Evolutionary conservation across 2,888 invertebrate species (phyloP).

Genomic region (Xiphydria camelus): DNA sequence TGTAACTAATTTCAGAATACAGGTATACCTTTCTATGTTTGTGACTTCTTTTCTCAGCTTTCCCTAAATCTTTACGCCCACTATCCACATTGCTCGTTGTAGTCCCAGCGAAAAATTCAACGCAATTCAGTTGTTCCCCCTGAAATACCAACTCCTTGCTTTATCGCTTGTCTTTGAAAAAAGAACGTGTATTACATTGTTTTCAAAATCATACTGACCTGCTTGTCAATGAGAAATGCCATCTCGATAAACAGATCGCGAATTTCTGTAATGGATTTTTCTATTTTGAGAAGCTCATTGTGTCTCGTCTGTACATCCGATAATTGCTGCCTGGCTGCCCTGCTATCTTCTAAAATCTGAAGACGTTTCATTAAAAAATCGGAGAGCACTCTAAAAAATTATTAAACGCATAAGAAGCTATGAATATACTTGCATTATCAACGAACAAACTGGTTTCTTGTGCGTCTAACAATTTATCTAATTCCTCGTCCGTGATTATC

Average conservation of each 20-base stretch:
- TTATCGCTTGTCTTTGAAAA: not conserved
- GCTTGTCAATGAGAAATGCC: constrained; percentile 77
- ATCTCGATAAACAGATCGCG: constrained; percentile 83
- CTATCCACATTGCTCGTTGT: constrained; percentile 65
- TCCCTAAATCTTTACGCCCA: constrained; percentile 62
- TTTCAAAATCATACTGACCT: constrained; percentile 59
- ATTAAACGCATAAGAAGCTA: not conserved
- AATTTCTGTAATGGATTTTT: constrained; percentile 77
- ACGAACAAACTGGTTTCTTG: constrained; percentile 59
- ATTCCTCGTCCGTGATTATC: constrained; percentile 52
- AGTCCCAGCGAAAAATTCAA: constrained; percentile 69
- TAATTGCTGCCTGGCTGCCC: constrained; percentile 73
- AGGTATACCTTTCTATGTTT: constrained; percentile 61
- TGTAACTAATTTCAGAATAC: too few relatives aligned
- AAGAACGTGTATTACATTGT: constrained; percentile 6
- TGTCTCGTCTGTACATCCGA: constrained; percentile 82
- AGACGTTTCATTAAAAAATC: constrained; percentile 23
- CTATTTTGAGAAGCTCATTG: constrained; percentile 79
- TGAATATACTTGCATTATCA: constrained; percentile 58
- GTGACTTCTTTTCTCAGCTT: constrained; percentile 60
- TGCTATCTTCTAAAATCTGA: constrained; percentile 79
- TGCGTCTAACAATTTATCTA: constrained; percentile 54
- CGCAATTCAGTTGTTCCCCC: constrained; percentile 70
- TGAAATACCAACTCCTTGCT: constrained; percentile 47
- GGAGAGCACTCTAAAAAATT: not conserved